Evolutionary conservation across 2,797 vertebrate genomes (phyloP).

Genomic region (Morus bassanus): DNA sequence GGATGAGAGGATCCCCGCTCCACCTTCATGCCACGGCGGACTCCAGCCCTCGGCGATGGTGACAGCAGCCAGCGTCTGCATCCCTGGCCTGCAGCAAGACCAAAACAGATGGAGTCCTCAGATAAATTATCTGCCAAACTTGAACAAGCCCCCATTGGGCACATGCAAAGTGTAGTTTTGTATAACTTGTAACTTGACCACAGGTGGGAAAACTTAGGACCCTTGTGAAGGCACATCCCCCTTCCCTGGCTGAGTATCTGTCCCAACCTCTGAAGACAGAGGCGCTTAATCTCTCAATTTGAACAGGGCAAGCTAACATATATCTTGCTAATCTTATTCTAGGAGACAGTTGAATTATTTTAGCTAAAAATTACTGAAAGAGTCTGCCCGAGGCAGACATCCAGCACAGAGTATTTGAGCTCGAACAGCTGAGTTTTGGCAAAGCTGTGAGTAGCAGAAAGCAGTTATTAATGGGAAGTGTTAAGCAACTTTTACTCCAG

Average conservation of each 20-base stretch:
- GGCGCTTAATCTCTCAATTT: background rate
- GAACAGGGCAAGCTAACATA: background rate
- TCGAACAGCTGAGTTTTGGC: background rate
- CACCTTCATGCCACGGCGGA: background rate
- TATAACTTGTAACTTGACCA: background rate
- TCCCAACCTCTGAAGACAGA: background rate
- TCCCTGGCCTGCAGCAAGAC: background rate
- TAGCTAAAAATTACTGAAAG: slow-evolving; percentile 22
- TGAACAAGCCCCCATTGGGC: background rate
- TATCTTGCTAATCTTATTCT: slow-evolving; percentile 24
- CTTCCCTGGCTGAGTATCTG: background rate
- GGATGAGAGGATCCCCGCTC: background rate
- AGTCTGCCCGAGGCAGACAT: background rate
- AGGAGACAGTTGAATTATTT: slow-evolving; percentile 34
- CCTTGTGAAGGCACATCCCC: background rate
- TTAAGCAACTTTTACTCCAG: background rate
- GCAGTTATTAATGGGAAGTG: background rate
- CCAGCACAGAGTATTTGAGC: background rate
- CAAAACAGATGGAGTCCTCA: background rate
- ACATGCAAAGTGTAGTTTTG: background rate
- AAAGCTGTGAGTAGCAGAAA: background rate
- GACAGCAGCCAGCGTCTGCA: background rate
- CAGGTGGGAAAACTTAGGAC: background rate
- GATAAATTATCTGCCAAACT: background rate
- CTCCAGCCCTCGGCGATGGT: accelerated